These are phyloP conservation scores for Andrena cerasifolii DNA, from an alignment of 1,140 invertebrate genomes.

Conservation along the genomic window DNA sequence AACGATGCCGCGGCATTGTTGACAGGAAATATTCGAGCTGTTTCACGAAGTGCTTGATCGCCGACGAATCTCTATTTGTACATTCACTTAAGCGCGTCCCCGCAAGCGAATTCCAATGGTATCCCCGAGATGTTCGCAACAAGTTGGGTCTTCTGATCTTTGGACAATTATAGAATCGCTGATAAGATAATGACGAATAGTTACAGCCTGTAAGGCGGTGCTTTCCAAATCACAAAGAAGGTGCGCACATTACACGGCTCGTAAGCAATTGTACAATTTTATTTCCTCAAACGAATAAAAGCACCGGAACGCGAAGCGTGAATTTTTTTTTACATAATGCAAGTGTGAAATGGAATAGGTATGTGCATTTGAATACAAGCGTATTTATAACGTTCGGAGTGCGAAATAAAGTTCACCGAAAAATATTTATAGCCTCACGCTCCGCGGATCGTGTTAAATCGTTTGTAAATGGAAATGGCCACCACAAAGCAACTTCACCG, in stretches of 20 bases:
- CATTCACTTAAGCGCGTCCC: not conserved
- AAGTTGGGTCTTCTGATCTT: slow-evolving; percentile 4
- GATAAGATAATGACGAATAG: slow-evolving; percentile 25
- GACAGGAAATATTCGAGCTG: not conserved
- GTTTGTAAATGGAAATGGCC: too few relatives aligned
- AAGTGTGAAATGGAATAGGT: too few relatives aligned
- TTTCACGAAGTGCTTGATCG: not conserved
- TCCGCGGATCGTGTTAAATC: slow-evolving; percentile 7
- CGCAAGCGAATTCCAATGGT: not conserved
- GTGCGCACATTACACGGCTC: too few relatives aligned
- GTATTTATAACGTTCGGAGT: not conserved
- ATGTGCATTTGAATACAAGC: not conserved
- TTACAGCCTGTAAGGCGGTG: too few relatives aligned
- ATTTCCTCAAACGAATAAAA: slow-evolving; percentile 10
- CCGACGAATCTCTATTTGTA: not conserved
- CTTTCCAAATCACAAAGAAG: not conserved
- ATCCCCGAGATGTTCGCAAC: not conserved
- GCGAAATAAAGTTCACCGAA: not conserved
- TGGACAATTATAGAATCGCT: not conserved
- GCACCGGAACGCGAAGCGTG: too few relatives aligned
- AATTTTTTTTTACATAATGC: too few relatives aligned
- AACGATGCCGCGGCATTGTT: not conserved
- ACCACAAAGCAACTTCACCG: not conserved
- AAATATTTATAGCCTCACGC: slow-evolving; percentile 20
- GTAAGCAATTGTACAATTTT: not conserved